These are phyloP conservation scores for Silurus meridionalis DNA, from an alignment of 2,113 vertebrate species.

Conservation along the genomic window DNA sequence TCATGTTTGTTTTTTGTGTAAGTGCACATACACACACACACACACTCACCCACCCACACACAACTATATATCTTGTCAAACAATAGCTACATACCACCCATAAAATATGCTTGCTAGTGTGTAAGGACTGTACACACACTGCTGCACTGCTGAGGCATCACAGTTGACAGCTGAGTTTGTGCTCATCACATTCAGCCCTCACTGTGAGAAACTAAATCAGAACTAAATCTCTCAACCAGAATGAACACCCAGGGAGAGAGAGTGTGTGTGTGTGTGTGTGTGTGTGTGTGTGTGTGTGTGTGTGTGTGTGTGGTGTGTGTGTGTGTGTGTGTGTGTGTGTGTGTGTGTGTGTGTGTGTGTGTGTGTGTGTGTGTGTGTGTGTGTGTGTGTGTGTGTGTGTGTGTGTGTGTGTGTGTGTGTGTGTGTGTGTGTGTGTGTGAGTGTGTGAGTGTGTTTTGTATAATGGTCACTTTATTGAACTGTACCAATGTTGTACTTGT, in stretches of 20 bases:
- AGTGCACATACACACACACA: neutral
- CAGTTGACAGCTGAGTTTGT: slow-evolving; percentile 19
- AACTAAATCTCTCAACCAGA: neutral
- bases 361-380: too few species aligned
- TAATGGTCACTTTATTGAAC: neutral
- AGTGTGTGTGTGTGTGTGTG: too few species aligned
- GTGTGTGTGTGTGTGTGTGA: neutral
- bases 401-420: neutral
- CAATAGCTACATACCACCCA: neutral
- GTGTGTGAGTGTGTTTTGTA: neutral
- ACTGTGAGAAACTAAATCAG: neutral
- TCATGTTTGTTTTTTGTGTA: neutral
- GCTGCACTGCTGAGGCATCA: neutral
- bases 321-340: too few species aligned
- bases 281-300: too few species aligned
- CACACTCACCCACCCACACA: slow-evolving; percentile 16
- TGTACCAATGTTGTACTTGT: neutral
- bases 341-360: too few species aligned
- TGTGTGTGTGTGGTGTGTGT: too few species aligned
- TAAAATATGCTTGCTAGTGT: slow-evolving; percentile 17
- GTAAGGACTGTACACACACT: neutral
- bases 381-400: too few species aligned
- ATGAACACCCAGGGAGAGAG: too few species aligned
- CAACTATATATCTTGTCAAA: slow-evolving; percentile 28
- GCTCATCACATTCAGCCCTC: neutral